Conservation (phyloP, 2,113 vertebrate genomes). For the Psephotus haematonotus region DNA sequence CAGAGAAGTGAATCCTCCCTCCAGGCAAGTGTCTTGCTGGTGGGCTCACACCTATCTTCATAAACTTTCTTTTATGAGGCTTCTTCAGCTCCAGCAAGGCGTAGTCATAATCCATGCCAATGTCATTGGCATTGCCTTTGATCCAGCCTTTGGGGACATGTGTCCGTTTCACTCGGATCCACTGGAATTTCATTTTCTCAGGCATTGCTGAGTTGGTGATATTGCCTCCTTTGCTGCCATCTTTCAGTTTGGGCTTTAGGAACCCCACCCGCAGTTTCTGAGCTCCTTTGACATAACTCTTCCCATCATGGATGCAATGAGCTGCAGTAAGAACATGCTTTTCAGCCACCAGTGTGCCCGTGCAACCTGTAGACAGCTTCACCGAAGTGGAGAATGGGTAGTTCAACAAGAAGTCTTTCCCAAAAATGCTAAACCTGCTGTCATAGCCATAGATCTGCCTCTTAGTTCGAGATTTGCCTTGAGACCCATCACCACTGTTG, state of each 20-base stretch:
- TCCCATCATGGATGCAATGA: slow-evolving; percentile 95
- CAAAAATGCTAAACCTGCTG: slow-evolving; percentile 92
- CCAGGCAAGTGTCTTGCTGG: slow-evolving; percentile 85
- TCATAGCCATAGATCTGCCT: slow-evolving; percentile 95
- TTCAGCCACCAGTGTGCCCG: slow-evolving; percentile 90
- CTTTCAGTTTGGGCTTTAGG: slow-evolving; percentile 85
- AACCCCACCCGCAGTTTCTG: slow-evolving; percentile 94
- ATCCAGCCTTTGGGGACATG: slow-evolving; percentile 99
- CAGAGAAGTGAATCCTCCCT: slow-evolving; percentile 92
- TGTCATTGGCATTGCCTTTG: slow-evolving; percentile 93
- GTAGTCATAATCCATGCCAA: slow-evolving; percentile 99
- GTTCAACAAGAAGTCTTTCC: slow-evolving; percentile 88
- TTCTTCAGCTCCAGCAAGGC: slow-evolving; percentile 95
- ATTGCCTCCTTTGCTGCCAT: slow-evolving; percentile 68
- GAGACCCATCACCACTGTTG: neutral
- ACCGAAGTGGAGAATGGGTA: slow-evolving; percentile 94
- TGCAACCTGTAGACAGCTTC: slow-evolving; percentile 95
- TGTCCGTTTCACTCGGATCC: slow-evolving; percentile 95
- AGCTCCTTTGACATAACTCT: slow-evolving; percentile 95
- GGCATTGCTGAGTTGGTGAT: slow-evolving; percentile 48
- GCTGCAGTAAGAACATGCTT: slow-evolving; percentile 94
- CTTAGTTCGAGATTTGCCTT: slow-evolving; percentile 78
- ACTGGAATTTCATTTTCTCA: slow-evolving; percentile 94
- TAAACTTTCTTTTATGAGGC: slow-evolving; percentile 91
- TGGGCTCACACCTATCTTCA: slow-evolving; percentile 94